Evolutionary conservation across 2,113 vertebrate species (phyloP), one percentile per base, ranked within the genome.

Genomic region (Chauna torquata): DNA sequence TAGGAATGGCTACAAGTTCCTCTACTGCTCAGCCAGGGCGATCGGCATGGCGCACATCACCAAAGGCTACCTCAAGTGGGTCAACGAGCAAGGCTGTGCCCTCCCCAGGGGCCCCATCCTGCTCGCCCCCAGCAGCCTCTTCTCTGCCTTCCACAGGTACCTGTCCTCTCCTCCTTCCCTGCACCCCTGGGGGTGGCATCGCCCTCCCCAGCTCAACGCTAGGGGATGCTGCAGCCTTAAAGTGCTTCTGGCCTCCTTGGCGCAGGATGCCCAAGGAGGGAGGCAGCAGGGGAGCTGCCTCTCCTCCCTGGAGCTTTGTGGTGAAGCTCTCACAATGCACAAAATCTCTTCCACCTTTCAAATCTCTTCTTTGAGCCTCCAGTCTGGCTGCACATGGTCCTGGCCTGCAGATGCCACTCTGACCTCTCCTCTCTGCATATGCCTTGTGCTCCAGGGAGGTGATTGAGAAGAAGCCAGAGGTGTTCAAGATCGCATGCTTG

Each of bases 1-100:
- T 91, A 99, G 99, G 97, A 99, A 99, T 3, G 99, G 99, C 62
- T 99, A 99, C 96, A 99, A 99, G 97, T 99, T 99, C 97, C 98
- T 99, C 86, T 99, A 99, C 94, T 99, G 99, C 92, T 99, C 99
- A 0, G 99, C 99, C 3, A 98, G 99, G 80, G 98, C 99, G 2
- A 99, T 99, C 1, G 99, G 99, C 91, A 98, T 99, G 99, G 99
- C 99, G 0, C 98, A 98, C 88, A 98, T 99, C 97, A 99, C 99
- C 71, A 99, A 99, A 88, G 98, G 98, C 47, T 99, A 99, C 97
- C 97, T 99, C 55, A 97, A 98, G 87, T 99, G 99, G 98, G 99
- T 99, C 89, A 99, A 98, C 17, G 99, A 99, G 62, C 96, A 96
- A 72, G 99, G 99, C 88, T 99, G 96, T 6, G 98, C 97, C 52